Base-by-base conservation (phyloP, 2,888 invertebrate species). In the Mellilla xanthometata region DNA sequence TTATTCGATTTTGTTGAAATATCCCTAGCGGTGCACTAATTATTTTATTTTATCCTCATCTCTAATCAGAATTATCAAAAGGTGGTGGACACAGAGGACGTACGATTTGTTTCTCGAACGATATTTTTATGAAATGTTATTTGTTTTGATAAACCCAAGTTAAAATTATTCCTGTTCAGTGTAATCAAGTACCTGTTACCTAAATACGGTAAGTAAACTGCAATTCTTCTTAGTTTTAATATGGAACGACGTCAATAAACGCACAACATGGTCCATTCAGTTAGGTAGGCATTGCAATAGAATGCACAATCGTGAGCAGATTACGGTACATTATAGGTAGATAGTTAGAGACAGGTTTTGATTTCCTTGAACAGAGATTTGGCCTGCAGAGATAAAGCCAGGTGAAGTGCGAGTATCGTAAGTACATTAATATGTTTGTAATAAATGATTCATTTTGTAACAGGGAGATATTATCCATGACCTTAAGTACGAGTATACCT, bases 291-390 rank as follows among this genome's bases (percentile, higher is more conserved):
- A 40, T 35, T 51, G 49, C 54, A 52, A 51, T 54, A 47, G 41
- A 54, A 49, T 54, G 50, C 57, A 53, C 40, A 47, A 30, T 29
- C 33, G 38, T 33, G 39, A 39, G 34, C 36, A 52, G 54, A 54
- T 56, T 57, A 57, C 56, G 56, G 56, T 57, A 55, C 52, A 42
- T 41, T 42, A 29, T 33, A 31, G 8, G 30, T 45, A 39, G 33
- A 28, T 46, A 46, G 30, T 8, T 39, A 24, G 11, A 39, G 43
- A 40, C 49, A 34, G 49, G 49, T 49, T 49, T 49, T 11, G 40
- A 39, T 49, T 49, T 49, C 22, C 40, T 27, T 33, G 26, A 29
- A 3, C 40, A 31, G 30, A 35, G 46, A 40, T 40, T 46, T 46
- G 31, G 35, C 33, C 30, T 34, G 29, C 3, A 24, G 8, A 24